Percentiles rank a stretch among this genome's conserved stretches.
Conservation (phyloP, 2,797 vertebrate species). For the Chromobotia macracanthus region DNA sequence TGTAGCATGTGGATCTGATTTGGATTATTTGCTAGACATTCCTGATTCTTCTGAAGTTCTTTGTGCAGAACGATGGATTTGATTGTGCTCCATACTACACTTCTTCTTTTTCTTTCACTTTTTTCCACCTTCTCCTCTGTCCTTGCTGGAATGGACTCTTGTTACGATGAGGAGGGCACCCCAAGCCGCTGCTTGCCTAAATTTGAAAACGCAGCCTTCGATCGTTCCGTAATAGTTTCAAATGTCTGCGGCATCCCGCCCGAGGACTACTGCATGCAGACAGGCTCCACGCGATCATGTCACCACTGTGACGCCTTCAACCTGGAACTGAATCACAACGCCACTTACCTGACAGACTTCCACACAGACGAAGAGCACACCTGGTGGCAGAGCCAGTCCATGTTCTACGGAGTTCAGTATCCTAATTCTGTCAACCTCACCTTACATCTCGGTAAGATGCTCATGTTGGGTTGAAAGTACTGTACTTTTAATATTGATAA, state of each 20-base stretch:
- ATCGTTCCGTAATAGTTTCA: conserved; percentile 73
- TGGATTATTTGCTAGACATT: conserved; percentile 33
- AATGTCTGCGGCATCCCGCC: conserved; percentile 85
- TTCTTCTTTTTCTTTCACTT: conserved; percentile 60
- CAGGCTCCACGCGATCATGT: conserved; percentile 81
- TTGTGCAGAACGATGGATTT: conserved; percentile 52
- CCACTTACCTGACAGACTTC: conserved; percentile 89
- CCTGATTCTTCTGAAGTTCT: conserved; percentile 25
- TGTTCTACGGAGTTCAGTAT: conserved; percentile 89
- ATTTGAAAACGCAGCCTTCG: conserved; percentile 91
- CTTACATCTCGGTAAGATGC: conserved; percentile 85
- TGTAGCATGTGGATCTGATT: conserved; percentile 40
- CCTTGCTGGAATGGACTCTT: conserved; percentile 78
- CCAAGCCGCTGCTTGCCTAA: conserved; percentile 85
- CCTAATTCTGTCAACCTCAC: conserved; percentile 90
- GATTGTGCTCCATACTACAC: conserved; percentile 52
- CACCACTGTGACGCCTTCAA: conserved; percentile 79
- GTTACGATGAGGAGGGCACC: conserved; percentile 75
- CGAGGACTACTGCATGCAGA: conserved; percentile 92
- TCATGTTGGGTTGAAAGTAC: background rate
- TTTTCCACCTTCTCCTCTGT: conserved; percentile 44
- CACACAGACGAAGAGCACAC: conserved; percentile 88
- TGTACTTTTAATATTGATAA: background rate
- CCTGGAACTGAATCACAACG: conserved; percentile 77
- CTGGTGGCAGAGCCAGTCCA: conserved; percentile 98